phyloP scores from a whole-genome alignment of 2,113 vertebrate species.

The Protobothrops mucrosquamatus region DNA sequence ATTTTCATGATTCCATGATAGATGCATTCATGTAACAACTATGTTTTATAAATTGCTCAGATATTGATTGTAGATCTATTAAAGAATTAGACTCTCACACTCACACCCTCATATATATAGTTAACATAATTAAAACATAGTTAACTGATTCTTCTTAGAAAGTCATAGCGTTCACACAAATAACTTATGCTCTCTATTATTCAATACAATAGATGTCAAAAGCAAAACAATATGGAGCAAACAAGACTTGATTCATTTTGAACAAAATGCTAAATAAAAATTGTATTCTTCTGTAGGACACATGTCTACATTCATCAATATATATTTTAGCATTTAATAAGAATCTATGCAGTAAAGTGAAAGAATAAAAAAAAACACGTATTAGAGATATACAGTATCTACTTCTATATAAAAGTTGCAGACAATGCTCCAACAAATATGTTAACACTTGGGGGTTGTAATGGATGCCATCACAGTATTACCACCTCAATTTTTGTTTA shows the following conservation, averaged over 20 bases:
- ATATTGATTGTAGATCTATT: not conserved
- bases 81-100: not conserved
- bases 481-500: constrained; percentile 55
- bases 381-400: constrained; percentile 29
- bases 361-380: constrained; percentile 23
- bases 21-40: not conserved
- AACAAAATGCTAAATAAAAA: constrained; percentile 17
- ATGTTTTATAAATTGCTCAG: not conserved
- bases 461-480: constrained; percentile 38
- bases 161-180: not conserved
- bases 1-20: not conserved
- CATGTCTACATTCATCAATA: constrained; percentile 36
- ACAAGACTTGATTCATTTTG: constrained; percentile 9
- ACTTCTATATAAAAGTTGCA: not conserved
- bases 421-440: constrained; percentile 24
- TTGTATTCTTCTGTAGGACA: constrained; percentile 29
- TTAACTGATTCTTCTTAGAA: constrained; percentile 12
- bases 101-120: not conserved
- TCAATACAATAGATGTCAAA: constrained; percentile 37
- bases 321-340: not conserved
- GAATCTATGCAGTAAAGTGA: constrained; percentile 24
- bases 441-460: constrained; percentile 46
- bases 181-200: constrained; percentile 13
- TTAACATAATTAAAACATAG: not conserved
- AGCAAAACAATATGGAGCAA: not conserved